Base-by-base conservation (phyloP, 2,888 invertebrate genomes). In the Cosmopolites sordidus region DNA sequence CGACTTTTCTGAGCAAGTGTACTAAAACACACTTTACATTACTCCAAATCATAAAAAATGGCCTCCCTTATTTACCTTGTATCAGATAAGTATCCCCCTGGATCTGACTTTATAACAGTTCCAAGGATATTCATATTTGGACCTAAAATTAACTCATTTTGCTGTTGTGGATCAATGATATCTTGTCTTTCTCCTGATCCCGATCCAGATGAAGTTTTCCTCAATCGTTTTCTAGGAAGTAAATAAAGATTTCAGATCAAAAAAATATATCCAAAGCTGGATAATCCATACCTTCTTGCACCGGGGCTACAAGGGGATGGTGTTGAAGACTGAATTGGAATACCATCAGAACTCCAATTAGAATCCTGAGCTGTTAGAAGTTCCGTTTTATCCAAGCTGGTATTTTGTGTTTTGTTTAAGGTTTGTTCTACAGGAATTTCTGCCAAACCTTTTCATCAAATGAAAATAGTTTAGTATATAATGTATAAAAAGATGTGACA, bases 351-450 rank as follows among this genome's bases (percentile, higher is more conserved):
- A 62, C 76, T 78, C 77, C 73, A 81, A 53, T 78, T 74, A 2
- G 81, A 78, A 50, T 84, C 84, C 0, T 74, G 77, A n/a, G 79
- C 76, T 29, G 75, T 73, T 50, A 81, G 75, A 55, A 82, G 74
- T 61, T 81, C 81, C 0, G 78, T 69, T 61, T 70, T 66, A 54
- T 74, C 75, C 16, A 69, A 56, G 3, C 78, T 76, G 51, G 80
- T 81, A 61, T 81, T 84, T 60, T 86, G 85, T 38, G 86, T 81
- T 62, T 87, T 84, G 48, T 84, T 84, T 50, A 87, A 74, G 11
- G 86, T 84, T 46, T 87, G 84, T 30, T 86, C 83, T 62, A 88
- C 84, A 6, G 89, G 89, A 82, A 90, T 90, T 72, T 92, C 92
- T 11, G 91, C 90, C 40, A 92, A 77, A 14, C 92, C 71, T 73